A percentile compares a stretch with the other conserved stretches of the same genome.
Conservation (phyloP, 2,113 vertebrate species). For the Epinephelus fuscoguttatus region DNA sequence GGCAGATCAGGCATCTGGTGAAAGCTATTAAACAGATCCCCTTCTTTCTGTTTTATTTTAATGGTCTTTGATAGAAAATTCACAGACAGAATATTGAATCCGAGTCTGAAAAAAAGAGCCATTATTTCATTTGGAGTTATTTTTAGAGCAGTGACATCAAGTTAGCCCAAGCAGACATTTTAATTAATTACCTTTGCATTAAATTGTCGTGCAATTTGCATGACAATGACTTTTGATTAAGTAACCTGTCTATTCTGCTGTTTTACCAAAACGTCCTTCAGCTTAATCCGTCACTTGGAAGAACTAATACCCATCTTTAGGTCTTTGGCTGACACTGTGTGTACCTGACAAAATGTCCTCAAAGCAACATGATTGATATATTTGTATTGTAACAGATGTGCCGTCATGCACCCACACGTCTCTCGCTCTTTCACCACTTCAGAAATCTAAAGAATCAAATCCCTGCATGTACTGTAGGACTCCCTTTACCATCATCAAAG, state of each 20-base stretch:
- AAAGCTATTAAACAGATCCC: conserved; percentile 27
- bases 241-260: background rate
- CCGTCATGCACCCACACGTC: background rate
- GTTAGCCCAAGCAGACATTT: conserved; percentile 4
- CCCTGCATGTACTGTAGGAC: background rate
- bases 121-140: conserved; percentile 38
- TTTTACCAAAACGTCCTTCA: conserved; percentile 1
- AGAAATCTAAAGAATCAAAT: conserved; percentile 5
- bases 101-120: conserved; percentile 11
- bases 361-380: conserved; percentile 26
- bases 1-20: conserved; percentile 7
- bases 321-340: conserved; percentile 9
- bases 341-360: conserved; percentile 6
- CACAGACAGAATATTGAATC: conserved; percentile 28
- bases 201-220: background rate
- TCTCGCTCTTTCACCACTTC: background rate
- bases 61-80: conserved; percentile 19
- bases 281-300: conserved; percentile 28
- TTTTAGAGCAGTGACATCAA: conserved; percentile 32
- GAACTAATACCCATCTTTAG: conserved; percentile 20
- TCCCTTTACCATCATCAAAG: background rate
- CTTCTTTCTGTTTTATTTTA: background rate
- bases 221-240: conserved; percentile 20
- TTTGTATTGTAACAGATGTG: background rate
- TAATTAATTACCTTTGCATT: conserved; percentile 12